Evolutionary conservation across 2,888 invertebrate genomes (phyloP).

Genomic region (Mesodorylaimus sp.): DNA sequence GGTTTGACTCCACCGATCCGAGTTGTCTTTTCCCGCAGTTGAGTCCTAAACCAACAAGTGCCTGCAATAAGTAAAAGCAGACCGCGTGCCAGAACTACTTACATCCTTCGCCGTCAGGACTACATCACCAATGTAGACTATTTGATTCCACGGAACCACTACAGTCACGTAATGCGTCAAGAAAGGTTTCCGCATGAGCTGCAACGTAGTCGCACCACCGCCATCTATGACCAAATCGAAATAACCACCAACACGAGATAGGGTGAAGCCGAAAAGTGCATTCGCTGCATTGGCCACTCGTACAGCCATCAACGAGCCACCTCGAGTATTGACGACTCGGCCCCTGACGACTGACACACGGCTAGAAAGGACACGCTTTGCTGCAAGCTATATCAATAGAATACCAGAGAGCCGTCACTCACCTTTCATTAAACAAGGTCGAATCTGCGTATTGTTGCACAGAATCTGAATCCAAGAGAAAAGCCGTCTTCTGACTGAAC

Average conservation of each 20-base stretch:
- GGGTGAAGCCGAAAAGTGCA: slow-evolving; percentile 80
- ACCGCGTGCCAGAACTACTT: no score
- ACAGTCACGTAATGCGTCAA: slow-evolving; percentile 53
- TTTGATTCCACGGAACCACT: slow-evolving; percentile 92
- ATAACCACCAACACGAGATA: slow-evolving; percentile 40
- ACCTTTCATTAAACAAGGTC: slow-evolving; percentile 96
- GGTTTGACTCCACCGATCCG: neutral
- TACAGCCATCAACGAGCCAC: slow-evolving; percentile 90
- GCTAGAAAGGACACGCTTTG: slow-evolving; percentile 50
- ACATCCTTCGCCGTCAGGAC: slow-evolving; percentile 35
- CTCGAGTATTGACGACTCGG: slow-evolving; percentile 66
- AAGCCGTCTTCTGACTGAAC: slow-evolving; percentile 90
- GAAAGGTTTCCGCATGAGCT: slow-evolving; percentile 88
- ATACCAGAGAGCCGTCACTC: slow-evolving; percentile 38
- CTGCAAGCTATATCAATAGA: slow-evolving; percentile 16
- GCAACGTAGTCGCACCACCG: slow-evolving; percentile 84
- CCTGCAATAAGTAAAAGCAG: neutral
- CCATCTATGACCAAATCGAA: slow-evolving; percentile 98
- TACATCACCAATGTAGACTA: slow-evolving; percentile 62
- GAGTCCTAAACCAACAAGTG: slow-evolving; percentile 1
- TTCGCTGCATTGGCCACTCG: slow-evolving; percentile 84
- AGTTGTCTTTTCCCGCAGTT: neutral
- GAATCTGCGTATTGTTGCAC: slow-evolving; percentile 94
- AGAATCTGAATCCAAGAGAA: slow-evolving; percentile 91
- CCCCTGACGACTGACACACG: slow-evolving; percentile 97